Conservation (phyloP, 1,140 invertebrate species). For the Scaptomyza montana region DNA sequence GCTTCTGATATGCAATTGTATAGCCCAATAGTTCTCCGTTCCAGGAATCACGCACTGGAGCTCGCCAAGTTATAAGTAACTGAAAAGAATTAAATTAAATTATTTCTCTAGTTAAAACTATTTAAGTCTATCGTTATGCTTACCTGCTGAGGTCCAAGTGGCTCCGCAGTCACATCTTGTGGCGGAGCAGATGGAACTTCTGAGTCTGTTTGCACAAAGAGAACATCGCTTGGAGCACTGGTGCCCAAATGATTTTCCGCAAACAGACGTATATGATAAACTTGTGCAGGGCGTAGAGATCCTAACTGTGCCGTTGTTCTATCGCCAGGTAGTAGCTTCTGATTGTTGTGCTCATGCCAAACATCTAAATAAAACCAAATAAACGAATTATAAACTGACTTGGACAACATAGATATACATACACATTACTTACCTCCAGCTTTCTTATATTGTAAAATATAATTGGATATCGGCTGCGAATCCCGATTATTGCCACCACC, state of each 20-base stretch:
- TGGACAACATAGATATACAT: conserved; percentile 33
- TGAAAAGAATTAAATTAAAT: neutral
- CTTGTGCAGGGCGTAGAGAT: conserved; percentile 87
- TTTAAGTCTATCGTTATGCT: neutral
- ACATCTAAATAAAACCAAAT: conserved; percentile 78
- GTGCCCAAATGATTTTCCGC: conserved; percentile 88
- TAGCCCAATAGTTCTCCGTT: conserved; percentile 94
- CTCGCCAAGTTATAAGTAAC: conserved; percentile 91
- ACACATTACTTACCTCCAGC: conserved; percentile 84
- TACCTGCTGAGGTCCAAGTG: conserved; percentile 89
- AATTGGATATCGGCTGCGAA: conserved; percentile 85
- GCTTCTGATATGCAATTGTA: conserved; percentile 86
- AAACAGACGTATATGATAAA: conserved; percentile 88
- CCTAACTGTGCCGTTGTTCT: conserved; percentile 85
- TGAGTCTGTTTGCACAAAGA: conserved; percentile 87
- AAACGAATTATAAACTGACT: neutral
- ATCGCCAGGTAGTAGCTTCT: conserved; percentile 85
- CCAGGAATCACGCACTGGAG: conserved; percentile 89
- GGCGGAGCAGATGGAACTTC: conserved; percentile 90
- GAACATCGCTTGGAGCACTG: conserved; percentile 87
- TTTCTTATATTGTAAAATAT: conserved; percentile 87
- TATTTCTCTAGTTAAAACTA: neutral
- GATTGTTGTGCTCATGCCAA: conserved; percentile 86
- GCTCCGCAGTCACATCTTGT: conserved; percentile 89
- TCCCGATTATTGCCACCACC: conserved; percentile 75